A percentile compares a stretch with the other conserved stretches of the same genome.
These are phyloP conservation scores for Cotesia glomerata DNA, from an alignment of 1,140 invertebrate species.

Conservation along the genomic window DNA sequence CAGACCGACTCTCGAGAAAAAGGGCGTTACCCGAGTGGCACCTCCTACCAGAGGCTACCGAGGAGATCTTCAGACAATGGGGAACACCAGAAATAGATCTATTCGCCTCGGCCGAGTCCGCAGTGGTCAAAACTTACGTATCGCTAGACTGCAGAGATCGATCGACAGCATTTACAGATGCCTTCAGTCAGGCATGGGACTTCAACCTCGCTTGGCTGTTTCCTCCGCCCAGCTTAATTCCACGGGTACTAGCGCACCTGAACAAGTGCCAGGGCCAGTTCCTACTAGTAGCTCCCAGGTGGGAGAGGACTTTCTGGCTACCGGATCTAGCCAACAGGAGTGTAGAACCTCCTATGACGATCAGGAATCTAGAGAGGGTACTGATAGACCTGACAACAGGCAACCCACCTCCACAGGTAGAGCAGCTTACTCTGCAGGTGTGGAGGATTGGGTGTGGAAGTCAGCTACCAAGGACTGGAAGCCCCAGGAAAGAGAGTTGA, in stretches of 20 bases:
- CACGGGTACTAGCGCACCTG: constrained; percentile 45
- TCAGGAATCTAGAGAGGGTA: background rate
- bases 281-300: constrained; percentile 11
- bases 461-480: constrained; percentile 7
- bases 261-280: constrained; percentile 35
- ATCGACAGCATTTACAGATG: constrained; percentile 41
- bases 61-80: constrained; percentile 42
- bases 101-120: constrained; percentile 47
- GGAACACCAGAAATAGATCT: constrained; percentile 47
- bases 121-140: constrained; percentile 44
- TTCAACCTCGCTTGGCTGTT: constrained; percentile 53
- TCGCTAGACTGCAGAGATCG: constrained; percentile 39
- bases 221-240: constrained; percentile 50
- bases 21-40: constrained; percentile 48
- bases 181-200: constrained; percentile 44
- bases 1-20: constrained; percentile 43
- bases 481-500: constrained; percentile 11
- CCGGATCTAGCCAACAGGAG: background rate
- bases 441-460: no score
- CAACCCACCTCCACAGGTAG: no score
- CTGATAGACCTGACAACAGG: constrained; percentile 27
- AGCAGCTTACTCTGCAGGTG: no score
- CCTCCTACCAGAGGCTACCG: constrained; percentile 37
- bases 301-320: constrained; percentile 22
- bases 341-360: background rate